Conservation (phyloP, 2,113 vertebrate species). For the Plecotus auritus region DNA sequence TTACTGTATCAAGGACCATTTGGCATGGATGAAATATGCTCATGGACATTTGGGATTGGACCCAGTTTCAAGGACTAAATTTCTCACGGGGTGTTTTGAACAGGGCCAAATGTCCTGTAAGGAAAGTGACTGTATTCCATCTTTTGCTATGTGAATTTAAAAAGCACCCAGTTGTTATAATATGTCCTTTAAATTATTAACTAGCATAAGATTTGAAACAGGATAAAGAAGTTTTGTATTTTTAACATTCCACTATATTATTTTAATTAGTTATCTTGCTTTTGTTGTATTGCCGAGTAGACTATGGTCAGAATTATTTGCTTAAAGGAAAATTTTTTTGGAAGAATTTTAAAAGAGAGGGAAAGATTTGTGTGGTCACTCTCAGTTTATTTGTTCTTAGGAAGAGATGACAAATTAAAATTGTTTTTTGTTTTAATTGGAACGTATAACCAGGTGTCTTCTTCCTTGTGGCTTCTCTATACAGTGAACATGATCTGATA, state of each 20-base stretch:
- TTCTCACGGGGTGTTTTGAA: neutral
- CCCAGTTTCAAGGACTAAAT: neutral
- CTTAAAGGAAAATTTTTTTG: neutral
- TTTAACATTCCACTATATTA: neutral
- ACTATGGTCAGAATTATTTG: neutral
- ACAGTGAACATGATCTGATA: neutral
- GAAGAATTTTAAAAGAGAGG: neutral
- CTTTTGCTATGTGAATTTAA: neutral
- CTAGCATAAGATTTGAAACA: neutral
- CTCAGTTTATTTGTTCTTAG: neutral
- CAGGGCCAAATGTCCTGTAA: neutral
- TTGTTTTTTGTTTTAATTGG: neutral
- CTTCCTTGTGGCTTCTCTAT: accelerated
- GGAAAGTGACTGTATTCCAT: neutral
- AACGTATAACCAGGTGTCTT: accelerated
- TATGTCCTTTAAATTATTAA: neutral
- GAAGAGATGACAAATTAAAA: neutral
- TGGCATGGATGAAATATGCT: neutral
- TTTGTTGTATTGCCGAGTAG: neutral
- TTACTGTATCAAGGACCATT: neutral
- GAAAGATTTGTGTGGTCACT: neutral
- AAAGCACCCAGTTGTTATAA: neutral
- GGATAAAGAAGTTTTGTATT: neutral
- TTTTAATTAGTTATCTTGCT: neutral
- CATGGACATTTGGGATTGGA: neutral